Conservation (phyloP, 1,140 invertebrate species). For the Aethina tumida region DNA sequence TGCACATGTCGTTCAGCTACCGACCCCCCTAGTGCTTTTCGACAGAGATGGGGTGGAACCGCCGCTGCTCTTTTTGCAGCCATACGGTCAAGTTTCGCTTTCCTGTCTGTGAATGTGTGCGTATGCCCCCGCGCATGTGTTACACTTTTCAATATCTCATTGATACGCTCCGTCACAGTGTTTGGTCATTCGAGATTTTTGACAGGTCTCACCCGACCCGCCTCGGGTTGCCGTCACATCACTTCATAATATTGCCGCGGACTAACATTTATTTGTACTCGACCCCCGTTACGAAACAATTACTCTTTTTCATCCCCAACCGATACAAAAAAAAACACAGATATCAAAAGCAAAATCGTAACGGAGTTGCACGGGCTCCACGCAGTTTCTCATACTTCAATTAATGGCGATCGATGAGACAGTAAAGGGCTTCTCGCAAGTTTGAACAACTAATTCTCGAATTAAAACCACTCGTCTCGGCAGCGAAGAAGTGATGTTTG, state of each 20-base stretch:
- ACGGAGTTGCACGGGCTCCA: no score
- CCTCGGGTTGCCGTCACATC: constrained; percentile 19
- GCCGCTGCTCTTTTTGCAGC: constrained; percentile 25
- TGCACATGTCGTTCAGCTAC: constrained; percentile 24
- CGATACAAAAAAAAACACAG: no score
- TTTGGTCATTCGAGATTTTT: neutral
- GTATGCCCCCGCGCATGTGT: constrained; percentile 1
- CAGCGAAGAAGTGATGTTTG: no score
- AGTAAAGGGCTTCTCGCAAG: no score
- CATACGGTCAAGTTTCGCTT: constrained; percentile 28
- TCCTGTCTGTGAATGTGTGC: neutral
- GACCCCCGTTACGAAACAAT: no score
- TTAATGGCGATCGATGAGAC: no score
- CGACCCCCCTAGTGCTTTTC: neutral
- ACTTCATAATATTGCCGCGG: constrained; percentile 21
- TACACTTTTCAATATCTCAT: neutral
- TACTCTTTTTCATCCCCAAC: no score
- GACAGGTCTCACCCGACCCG: neutral
- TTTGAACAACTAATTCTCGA: no score
- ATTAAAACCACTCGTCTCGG: no score
- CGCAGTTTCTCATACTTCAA: no score
- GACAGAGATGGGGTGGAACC: constrained; percentile 7
- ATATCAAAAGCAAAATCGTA: no score
- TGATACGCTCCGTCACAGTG: neutral
- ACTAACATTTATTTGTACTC: no score